Evolutionary conservation across 2,113 vertebrate species (phyloP).

Genomic region (Mungos mungo): DNA sequence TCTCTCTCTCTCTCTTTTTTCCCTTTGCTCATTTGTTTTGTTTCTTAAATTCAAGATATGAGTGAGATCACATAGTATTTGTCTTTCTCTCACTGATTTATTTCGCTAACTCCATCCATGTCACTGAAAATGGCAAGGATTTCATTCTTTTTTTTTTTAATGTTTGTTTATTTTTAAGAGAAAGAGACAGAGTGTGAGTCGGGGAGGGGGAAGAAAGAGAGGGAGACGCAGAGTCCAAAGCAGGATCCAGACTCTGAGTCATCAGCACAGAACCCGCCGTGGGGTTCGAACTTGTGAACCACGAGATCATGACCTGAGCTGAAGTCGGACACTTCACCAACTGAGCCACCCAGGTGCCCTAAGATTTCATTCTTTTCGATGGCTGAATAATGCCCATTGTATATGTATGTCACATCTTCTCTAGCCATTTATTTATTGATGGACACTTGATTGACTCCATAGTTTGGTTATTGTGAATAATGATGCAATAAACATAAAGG

Average conservation of each 20-base stretch:
- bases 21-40: neutral
- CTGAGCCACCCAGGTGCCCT: no score
- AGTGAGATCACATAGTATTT: neutral
- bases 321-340: no score
- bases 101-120: neutral
- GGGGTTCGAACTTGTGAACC: no score
- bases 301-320: no score
- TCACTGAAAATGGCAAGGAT: neutral
- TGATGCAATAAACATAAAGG: neutral
- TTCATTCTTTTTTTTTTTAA: neutral
- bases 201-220: no score
- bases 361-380: neutral
- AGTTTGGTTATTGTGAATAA: neutral
- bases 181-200: no score
- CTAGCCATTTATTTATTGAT: neutral
- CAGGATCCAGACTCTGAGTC: no score
- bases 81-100: neutral
- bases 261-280: no score
- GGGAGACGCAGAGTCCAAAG: no score
- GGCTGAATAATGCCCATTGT: neutral
- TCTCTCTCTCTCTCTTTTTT: neutral
- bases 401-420: neutral
- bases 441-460: neutral
- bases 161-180: no score
- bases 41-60: neutral